phyloP scores from a whole-genome alignment of 2,113 vertebrate genomes.

The Dicrurus megarhynchus region DNA sequence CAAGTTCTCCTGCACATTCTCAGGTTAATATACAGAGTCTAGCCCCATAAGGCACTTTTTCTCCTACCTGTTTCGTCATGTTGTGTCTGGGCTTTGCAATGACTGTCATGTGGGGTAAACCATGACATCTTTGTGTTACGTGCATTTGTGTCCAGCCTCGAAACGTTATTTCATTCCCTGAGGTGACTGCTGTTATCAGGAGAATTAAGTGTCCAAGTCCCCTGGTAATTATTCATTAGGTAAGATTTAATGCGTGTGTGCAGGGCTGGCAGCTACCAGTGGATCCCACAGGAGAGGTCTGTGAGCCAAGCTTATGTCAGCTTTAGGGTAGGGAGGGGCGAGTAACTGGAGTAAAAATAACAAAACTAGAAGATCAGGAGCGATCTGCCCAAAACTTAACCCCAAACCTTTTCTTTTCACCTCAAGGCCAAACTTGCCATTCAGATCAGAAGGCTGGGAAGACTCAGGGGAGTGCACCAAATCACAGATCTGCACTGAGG shows the following conservation, averaged over 20 bases:
- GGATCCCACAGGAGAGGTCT: not conserved
- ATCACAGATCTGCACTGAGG: not conserved
- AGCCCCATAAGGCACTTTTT: not conserved
- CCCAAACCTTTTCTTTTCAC: not conserved
- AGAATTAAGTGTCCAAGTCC: not conserved
- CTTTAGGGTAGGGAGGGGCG: not conserved
- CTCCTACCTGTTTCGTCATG: not conserved
- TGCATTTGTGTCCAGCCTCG: not conserved
- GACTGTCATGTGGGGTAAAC: not conserved
- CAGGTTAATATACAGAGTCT: not conserved
- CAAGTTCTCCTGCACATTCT: not conserved
- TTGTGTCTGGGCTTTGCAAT: not conserved
- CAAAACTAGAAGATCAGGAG: not conserved
- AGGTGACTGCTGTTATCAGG: conserved; percentile 30
- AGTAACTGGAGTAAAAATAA: not conserved
- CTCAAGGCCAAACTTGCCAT: not conserved
- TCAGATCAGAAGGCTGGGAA: not conserved
- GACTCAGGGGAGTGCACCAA: not conserved
- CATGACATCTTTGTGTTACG: not conserved
- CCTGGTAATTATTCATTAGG: conserved; percentile 39
- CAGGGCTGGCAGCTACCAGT: not conserved
- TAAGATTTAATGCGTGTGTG: not conserved
- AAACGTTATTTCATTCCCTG: conserved; percentile 6
- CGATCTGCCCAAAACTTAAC: not conserved
- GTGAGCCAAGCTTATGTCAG: not conserved